Conservation (phyloP, 2,113 vertebrate species). For the Oxygymnocypris stewartii region DNA sequence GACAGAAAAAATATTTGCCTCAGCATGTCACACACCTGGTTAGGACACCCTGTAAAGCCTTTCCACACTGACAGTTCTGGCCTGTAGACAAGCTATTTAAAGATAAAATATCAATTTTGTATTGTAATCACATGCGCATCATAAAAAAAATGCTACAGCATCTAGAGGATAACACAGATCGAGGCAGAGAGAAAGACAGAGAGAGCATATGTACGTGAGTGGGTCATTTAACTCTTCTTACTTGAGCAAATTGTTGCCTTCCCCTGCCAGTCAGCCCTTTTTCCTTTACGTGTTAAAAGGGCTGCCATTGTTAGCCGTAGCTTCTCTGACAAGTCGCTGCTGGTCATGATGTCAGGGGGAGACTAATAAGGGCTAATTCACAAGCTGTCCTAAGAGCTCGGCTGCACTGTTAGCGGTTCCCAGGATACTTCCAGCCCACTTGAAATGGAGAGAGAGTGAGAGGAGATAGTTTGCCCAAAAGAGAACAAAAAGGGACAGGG, state of each 20-base stretch:
- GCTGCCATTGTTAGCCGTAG: conserved; percentile 53
- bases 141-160: background rate
- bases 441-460: conserved; percentile 53
- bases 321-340: conserved; percentile 58
- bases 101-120: background rate
- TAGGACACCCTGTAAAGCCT: background rate
- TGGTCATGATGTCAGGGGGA: conserved; percentile 58
- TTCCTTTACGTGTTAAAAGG: conserved; percentile 58
- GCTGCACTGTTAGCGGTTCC: conserved; percentile 57
- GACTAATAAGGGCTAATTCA: conserved; percentile 67
- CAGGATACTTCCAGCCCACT: conserved; percentile 60
- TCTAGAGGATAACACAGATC: background rate
- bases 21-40: background rate
- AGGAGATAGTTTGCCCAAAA: conserved; percentile 43
- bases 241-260: conserved; percentile 52
- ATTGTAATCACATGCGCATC: background rate
- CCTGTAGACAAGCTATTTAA: background rate
- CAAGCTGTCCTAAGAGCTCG: conserved; percentile 51
- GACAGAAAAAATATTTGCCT: background rate
- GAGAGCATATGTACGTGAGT: conserved; percentile 11
- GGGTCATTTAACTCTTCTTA: conserved; percentile 57
- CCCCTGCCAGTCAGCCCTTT: conserved; percentile 33
- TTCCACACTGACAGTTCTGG: background rate
- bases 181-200: background rate
- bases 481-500: conserved; percentile 41